Conservation (phyloP, 2,113 vertebrate species). For the Sceloporus undulatus region DNA sequence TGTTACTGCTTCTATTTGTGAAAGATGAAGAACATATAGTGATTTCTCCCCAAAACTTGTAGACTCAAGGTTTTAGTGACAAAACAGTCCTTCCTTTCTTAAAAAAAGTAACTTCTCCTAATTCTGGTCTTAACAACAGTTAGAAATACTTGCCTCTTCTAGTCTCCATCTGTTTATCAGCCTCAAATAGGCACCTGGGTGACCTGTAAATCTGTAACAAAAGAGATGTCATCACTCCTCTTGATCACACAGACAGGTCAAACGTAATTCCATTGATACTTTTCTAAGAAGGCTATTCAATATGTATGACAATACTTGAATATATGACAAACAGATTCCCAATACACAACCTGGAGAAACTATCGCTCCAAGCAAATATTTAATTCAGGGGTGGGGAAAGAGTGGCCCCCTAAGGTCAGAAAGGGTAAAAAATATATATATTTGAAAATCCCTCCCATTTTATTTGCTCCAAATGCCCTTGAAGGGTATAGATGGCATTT, state of each 20-base stretch:
- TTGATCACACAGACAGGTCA: conserved; percentile 45
- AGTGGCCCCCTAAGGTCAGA: too few species aligned
- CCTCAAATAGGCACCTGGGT: conserved; percentile 93
- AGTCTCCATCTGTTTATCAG: conserved; percentile 95
- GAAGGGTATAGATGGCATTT: too few species aligned
- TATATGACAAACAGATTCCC: conserved; percentile 4
- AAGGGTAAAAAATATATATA: too few species aligned
- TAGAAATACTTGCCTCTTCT: conserved; percentile 86
- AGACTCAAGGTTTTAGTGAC: neutral
- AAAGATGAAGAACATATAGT: neutral
- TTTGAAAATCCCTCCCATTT: too few species aligned
- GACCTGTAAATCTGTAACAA: conserved; percentile 90
- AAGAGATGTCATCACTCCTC: conserved; percentile 60
- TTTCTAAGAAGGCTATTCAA: neutral
- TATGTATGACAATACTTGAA: neutral
- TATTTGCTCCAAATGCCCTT: too few species aligned
- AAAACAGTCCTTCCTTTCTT: too few species aligned
- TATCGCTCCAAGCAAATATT: neutral
- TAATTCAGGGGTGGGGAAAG: neutral
- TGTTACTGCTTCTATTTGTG: conserved; percentile 5
- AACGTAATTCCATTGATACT: conserved; percentile 25
- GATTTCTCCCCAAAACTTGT: neutral
- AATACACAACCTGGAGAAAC: neutral
- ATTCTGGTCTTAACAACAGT: neutral
- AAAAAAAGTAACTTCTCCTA: neutral